Evolutionary conservation across 2,888 invertebrate genomes (phyloP).

Genomic region (Rhaphigaster nebulosa): DNA sequence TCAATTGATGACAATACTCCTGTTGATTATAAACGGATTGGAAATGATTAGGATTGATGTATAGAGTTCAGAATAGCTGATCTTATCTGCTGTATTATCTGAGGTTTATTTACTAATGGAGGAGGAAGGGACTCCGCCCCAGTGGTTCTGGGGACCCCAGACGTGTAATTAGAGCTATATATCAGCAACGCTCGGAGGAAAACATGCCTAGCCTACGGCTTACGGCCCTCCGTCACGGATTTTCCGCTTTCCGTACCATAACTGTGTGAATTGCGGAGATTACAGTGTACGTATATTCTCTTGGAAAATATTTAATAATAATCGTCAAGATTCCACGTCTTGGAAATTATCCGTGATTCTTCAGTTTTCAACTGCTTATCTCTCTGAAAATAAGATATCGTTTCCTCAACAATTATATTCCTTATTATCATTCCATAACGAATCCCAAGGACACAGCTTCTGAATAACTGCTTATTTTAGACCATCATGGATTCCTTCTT

Average conservation of each 20-base stretch:
- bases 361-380: too few relatives aligned
- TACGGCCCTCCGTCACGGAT: conserved; percentile 11
- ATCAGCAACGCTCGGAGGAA: neutral
- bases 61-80: conserved; percentile 1
- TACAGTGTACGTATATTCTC: neutral
- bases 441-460: too few relatives aligned
- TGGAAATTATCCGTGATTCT: neutral
- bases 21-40: conserved; percentile 13
- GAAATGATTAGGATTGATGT: conserved; percentile 12
- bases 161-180: conserved; percentile 31
- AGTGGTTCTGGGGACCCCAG: neutral
- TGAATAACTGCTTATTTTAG: too few relatives aligned
- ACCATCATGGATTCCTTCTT: too few relatives aligned
- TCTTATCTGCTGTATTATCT: neutral
- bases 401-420: too few relatives aligned
- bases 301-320: neutral
- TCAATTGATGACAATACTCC: conserved; percentile 22
- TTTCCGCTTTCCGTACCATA: neutral
- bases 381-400: too few relatives aligned
- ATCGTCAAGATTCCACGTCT: neutral
- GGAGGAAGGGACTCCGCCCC: conserved; percentile 29
- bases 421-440: too few relatives aligned
- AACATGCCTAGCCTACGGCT: neutral
- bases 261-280: neutral
- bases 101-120: conserved; percentile 29